Conservation (phyloP, 1,140 invertebrate genomes). For the Calephelis virginiensis region DNA sequence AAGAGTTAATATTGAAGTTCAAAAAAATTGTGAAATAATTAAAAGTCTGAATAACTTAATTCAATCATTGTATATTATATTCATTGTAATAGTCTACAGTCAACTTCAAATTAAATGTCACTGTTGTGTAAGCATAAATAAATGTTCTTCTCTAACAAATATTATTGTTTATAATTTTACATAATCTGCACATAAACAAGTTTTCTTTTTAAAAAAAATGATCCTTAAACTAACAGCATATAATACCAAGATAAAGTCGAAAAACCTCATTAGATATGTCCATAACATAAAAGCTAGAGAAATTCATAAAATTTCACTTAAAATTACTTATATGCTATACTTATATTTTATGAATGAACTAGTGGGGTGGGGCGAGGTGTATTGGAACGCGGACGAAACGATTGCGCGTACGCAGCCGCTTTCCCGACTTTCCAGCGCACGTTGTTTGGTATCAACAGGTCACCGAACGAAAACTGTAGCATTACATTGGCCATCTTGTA, state of each 20-base stretch:
- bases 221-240: too few species aligned
- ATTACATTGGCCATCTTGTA: slow-evolving; percentile 16
- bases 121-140: background rate
- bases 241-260: too few species aligned
- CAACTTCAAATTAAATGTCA: too few species aligned
- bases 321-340: background rate
- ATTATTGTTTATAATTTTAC: too few species aligned
- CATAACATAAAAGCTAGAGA: too few species aligned
- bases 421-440: slow-evolving; percentile 69
- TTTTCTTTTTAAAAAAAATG: background rate
- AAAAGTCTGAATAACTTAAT: too few species aligned
- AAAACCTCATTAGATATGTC: too few species aligned
- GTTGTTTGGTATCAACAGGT: slow-evolving; percentile 23
- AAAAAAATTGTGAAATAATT: too few species aligned
- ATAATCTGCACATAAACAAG: background rate
- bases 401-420: slow-evolving; percentile 54
- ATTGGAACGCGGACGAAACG: slow-evolving; percentile 57
- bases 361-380: slow-evolving; percentile 36
- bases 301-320: background rate
- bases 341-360: slow-evolving; percentile 40
- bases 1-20: too few species aligned
- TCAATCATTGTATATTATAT: too few species aligned
- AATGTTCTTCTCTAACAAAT: background rate
- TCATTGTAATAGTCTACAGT: too few species aligned
- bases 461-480: slow-evolving; percentile 40